Percentiles rank a stretch among this genome's conserved stretches.
These are phyloP conservation scores for Albula glossodonta DNA, from an alignment of 2,113 vertebrate species.

Conservation along the genomic window DNA sequence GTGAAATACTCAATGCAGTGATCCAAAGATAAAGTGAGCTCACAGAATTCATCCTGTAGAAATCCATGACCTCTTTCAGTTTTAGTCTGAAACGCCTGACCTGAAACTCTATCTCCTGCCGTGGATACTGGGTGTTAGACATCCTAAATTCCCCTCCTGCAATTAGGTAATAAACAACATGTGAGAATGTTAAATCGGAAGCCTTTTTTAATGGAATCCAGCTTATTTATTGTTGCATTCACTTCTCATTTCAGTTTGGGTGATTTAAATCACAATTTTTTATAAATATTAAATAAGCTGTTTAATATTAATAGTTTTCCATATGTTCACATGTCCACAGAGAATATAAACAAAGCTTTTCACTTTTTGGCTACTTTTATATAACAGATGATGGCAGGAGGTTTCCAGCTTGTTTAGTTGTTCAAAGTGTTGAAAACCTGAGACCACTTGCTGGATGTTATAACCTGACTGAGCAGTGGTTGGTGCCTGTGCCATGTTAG, in stretches of 20 bases:
- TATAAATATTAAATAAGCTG: constrained; percentile 32
- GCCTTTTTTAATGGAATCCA: not conserved
- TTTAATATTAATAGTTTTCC: constrained; percentile 36
- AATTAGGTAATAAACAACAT: too few relatives aligned
- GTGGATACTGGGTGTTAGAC: too few relatives aligned
- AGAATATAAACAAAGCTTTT: constrained; percentile 66
- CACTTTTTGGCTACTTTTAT: constrained; percentile 54
- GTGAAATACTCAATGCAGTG: not conserved
- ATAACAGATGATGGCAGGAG: constrained; percentile 43
- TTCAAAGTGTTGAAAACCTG: too few relatives aligned
- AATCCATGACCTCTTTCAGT: not conserved
- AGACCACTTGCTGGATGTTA: too few relatives aligned
- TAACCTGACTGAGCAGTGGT: not conserved
- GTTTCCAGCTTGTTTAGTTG: constrained; percentile 17
- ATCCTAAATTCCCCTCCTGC: too few relatives aligned
- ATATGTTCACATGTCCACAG: constrained; percentile 62
- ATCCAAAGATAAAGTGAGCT: not conserved
- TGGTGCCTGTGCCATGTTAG: not conserved
- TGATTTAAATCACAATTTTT: constrained; percentile 63
- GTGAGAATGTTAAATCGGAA: not conserved
- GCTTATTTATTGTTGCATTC: not conserved
- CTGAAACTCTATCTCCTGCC: too few relatives aligned
- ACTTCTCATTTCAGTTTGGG: constrained; percentile 19
- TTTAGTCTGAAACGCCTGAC: too few relatives aligned
- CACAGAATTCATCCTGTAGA: not conserved